Base-by-base conservation (phyloP, 2,888 invertebrate genomes). In the Trachelus iudaicus region DNA sequence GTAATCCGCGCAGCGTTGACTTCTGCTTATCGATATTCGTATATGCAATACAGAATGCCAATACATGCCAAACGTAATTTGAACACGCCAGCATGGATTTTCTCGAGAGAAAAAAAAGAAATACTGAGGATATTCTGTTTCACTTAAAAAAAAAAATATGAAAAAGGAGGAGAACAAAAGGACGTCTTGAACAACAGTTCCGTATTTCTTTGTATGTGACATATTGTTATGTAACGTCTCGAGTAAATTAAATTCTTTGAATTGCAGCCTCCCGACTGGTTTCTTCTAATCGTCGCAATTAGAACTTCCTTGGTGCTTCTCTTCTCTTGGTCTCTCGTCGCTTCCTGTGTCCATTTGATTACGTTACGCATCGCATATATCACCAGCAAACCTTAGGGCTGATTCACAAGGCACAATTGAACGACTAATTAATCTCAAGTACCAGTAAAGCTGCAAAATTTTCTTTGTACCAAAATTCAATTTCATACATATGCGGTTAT, bases 281-380 rank as follows among this genome's bases (percentile, higher is more conserved):
- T 56, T 56, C 56, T 30, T 33, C 4, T 71, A 71, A 71, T 71
- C 71, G n/a, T 78, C 76, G 79, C 80, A 81, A 84, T 74, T 79
- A 69, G 77, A 79, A 80, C 77, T 79, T 81, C 80, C 81, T 79
- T 74, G 73, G 73, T 77, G 78, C 80, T 75, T 82, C 77, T 69
- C 69, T 23, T 35, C 77, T 33, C 71, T 33, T 75, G 76, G 75
- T 56, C 23, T 56, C 23, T 56, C 56, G 23, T 76, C 79, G 77
- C 69, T 83, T 83, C 83, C 84, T 80, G 82, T 34, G 75, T 34
- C 34, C 30, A 33, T 75, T 15, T 31, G 23, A 37, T 6, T 35
- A 23, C 9, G 23, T 56, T 23, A 56, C 23, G 23, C 56, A 56
- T 56, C 2, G 23, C 56, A 23, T 56, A 56, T 56, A 56, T 56